Base-by-base conservation (phyloP, 2,113 vertebrate genomes). In the Nerophis lumbriciformis region DNA sequence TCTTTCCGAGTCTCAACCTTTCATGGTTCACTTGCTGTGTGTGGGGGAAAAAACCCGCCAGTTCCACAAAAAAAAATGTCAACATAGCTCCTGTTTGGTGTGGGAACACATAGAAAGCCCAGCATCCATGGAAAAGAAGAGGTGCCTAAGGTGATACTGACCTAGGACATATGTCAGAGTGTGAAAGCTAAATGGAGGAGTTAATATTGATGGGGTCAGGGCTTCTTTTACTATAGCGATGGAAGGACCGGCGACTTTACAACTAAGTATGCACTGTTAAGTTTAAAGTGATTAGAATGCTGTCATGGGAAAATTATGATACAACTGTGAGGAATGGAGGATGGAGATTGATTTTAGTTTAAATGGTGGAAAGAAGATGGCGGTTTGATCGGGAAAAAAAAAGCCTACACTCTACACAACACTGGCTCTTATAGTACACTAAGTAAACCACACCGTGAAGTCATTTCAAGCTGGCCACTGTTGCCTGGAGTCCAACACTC, bases 311-410 rank as follows among this genome's bases (percentile, higher is more conserved):
- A 51, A 71, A 67, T 11, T 58, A 68, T 55, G 61, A 57, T 37
- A 71, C 1, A 19, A 19, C 19, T 19, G 19, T 19, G 19, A 19
- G 19, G 19, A 2, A 19, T 1, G 19, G n/a, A 28, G 63, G 8
- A 78, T 59, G 63, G 57, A 53, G 70, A 80, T 63, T 73, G 75
- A 83, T 84, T 78, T 84, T 53, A 55, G 64, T 80, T 81, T 80
- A 56, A 72, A 72, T 9, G 8, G 36, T 56, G 66, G 62, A 73
- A 79, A 66, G 68, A 69, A 56, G 52, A n/a, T n/a, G 47, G 53
- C 37, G 53, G 44, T 49, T 48, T 21, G 62, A 59, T 45, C 39
- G 36, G n/a, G n/a, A n/a, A 8, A 38, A 55, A 11, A 61, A 61
- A 64, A 60, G 59, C 47, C 19, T 19, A 19, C 19, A 19, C 19